These are phyloP conservation scores for Shinisaurus crocodilurus DNA, from an alignment of 2,113 vertebrate species.

Conservation along the genomic window DNA sequence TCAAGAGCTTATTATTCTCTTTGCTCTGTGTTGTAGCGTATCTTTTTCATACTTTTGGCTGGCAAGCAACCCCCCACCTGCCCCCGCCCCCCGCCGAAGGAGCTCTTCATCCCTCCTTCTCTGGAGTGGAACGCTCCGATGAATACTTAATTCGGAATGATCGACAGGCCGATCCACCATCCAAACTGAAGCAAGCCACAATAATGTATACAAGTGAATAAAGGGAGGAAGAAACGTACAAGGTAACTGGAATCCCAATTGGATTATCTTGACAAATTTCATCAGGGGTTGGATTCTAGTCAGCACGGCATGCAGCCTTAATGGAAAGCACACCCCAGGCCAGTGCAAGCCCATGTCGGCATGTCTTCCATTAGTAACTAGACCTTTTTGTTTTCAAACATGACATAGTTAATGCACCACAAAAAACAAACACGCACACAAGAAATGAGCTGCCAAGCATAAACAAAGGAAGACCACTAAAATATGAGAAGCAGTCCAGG, in stretches of 20 bases:
- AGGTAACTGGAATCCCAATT: slow-evolving; percentile 29
- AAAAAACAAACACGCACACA: not conserved
- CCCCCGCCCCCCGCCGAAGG: slow-evolving; percentile 38
- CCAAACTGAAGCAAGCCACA: slow-evolving; percentile 30
- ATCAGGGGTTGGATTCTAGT: not conserved
- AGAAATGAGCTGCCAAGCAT: not conserved
- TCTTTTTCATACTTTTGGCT: slow-evolving; percentile 12
- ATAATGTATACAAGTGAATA: not conserved
- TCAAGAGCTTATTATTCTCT: not conserved
- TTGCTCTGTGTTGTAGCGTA: not conserved
- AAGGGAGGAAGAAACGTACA: slow-evolving; percentile 22
- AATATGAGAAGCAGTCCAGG: slow-evolving; percentile 14
- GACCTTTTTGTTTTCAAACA: not conserved
- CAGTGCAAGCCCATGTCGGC: not conserved
- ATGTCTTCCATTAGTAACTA: not conserved
- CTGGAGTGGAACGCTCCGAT: slow-evolving; percentile 25
- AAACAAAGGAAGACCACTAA: slow-evolving; percentile 26
- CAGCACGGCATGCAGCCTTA: not conserved
- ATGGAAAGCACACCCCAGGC: not conserved
- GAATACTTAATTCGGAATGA: slow-evolving; percentile 34
- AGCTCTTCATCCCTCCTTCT: slow-evolving; percentile 49
- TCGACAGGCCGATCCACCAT: slow-evolving; percentile 4
- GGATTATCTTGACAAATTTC: slow-evolving; percentile 54
- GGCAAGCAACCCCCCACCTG: slow-evolving; percentile 10
- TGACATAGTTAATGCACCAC: not conserved